Conservation (phyloP, 2,113 vertebrate species). For the Stigmatopora nigra region DNA sequence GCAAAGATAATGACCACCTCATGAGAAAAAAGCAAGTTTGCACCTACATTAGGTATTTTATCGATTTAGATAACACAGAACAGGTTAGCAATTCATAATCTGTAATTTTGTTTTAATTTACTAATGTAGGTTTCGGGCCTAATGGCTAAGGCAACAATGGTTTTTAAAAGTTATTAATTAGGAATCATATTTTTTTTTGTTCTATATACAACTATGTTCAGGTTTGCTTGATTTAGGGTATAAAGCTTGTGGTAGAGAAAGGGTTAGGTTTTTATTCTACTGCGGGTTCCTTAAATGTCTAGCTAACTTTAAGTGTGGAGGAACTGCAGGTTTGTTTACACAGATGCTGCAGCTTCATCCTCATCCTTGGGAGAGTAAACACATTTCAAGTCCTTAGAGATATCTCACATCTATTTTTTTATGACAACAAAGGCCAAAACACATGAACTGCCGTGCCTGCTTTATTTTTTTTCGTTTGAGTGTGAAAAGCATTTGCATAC, state of each 20-base stretch:
- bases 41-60: neutral
- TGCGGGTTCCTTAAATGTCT: neutral
- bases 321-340: neutral
- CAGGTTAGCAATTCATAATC: too few relatives aligned
- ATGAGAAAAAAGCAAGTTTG: slow-evolving; percentile 19
- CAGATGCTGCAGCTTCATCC: neutral
- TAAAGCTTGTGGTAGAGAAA: neutral
- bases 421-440: neutral
- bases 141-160: neutral
- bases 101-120: too few relatives aligned
- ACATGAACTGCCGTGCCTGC: neutral
- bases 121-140: too few relatives aligned
- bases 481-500: neutral
- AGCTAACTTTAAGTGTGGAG: neutral
- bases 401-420: neutral
- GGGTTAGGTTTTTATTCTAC: neutral
- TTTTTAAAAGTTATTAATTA: neutral
- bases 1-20: slow-evolving; percentile 16
- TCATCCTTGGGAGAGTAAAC: slow-evolving; percentile 1
- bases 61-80: too few relatives aligned
- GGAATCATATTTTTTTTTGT: neutral
- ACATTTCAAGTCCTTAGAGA: neutral
- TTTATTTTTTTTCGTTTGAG: neutral
- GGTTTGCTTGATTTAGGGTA: neutral
- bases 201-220: neutral